Conservation (phyloP, 92 coral and sea anemone species). For the Virgularia gustaviana region DNA sequence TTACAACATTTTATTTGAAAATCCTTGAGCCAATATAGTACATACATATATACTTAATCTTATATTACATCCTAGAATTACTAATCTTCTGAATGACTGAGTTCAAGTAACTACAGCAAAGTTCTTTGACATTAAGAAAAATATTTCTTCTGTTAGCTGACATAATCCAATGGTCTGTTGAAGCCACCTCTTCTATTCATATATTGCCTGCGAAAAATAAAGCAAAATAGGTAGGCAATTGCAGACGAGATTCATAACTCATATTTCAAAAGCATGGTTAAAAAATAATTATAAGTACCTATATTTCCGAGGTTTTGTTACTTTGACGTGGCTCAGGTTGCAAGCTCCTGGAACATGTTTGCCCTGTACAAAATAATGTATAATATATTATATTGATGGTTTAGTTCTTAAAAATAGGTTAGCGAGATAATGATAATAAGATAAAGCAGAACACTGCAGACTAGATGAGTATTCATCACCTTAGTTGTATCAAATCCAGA, state of each 20-base stretch:
- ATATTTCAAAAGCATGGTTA: too few relatives aligned
- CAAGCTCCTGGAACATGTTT: constrained; percentile 87
- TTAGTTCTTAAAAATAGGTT: not conserved
- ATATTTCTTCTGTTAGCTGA: constrained; percentile 39
- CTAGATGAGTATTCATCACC: too few relatives aligned
- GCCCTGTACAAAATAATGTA: constrained; percentile 62
- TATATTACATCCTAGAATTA: not conserved
- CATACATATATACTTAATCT: not conserved
- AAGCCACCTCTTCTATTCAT: constrained; percentile 99
- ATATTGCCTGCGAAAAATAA: constrained; percentile 66
- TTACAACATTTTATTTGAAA: not conserved
- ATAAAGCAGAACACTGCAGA: too few relatives aligned
- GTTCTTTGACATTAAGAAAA: not conserved
- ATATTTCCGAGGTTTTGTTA: constrained; percentile 81
- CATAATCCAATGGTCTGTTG: constrained; percentile 95
- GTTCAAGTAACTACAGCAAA: not conserved
- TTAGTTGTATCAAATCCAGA: constrained; percentile 87
- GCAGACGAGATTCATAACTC: too few relatives aligned
- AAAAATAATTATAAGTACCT: constrained; percentile 60
- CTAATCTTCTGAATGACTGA: too few relatives aligned
- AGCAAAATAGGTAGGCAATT: not conserved
- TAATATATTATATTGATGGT: not conserved
- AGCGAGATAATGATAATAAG: too few relatives aligned
- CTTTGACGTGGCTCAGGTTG: constrained; percentile 63
- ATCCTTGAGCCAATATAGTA: not conserved